Conservation (phyloP, 2,113 vertebrate genomes). For the Peromyscus polionotus region DNA sequence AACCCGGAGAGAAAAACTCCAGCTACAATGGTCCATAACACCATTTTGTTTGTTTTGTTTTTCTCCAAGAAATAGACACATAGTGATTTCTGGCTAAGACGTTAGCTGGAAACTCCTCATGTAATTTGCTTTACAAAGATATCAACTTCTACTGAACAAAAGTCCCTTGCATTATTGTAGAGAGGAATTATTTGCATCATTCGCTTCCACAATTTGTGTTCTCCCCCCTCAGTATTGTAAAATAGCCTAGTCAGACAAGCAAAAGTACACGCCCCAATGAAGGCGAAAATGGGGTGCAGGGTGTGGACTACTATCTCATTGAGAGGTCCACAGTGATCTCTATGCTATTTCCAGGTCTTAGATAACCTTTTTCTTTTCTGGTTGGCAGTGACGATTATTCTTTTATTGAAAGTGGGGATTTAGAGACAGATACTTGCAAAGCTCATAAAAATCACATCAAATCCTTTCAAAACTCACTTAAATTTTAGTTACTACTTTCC, state of each 20-base stretch:
- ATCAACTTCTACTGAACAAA: constrained; percentile 12
- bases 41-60: not conserved
- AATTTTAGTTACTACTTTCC: not conserved
- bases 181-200: constrained; percentile 5
- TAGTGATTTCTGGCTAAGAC: not conserved
- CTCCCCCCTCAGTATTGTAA: not conserved
- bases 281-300: not conserved
- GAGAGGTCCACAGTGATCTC: not conserved
- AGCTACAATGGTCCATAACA: not conserved
- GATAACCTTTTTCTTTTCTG: not conserved
- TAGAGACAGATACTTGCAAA: not conserved
- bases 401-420: not conserved
- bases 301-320: no score
- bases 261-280: not conserved
- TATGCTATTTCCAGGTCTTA: not conserved
- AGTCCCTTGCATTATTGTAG: not conserved
- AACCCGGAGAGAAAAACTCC: no score
- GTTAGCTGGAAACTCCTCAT: not conserved
- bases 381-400: not conserved
- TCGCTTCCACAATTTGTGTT: not conserved
- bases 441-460: not conserved
- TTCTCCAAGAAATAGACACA: not conserved
- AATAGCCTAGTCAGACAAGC: not conserved
- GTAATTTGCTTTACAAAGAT: constrained; percentile 9
- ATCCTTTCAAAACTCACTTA: not conserved